phyloP scores from a whole-genome alignment of 2,888 invertebrate species.

The Argyresthia goedartella region DNA sequence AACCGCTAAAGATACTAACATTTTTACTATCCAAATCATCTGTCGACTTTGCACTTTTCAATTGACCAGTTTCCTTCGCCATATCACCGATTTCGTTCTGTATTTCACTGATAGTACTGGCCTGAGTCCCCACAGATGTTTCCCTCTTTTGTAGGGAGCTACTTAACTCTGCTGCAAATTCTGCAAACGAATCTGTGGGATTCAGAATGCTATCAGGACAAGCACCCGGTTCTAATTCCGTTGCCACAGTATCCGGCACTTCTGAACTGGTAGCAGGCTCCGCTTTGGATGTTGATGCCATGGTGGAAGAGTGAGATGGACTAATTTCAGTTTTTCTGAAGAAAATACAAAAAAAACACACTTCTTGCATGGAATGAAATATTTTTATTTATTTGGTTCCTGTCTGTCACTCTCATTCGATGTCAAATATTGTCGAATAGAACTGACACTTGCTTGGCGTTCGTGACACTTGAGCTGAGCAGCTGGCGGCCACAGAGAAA shows the following conservation, averaged over 20 bases:
- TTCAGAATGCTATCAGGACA: conserved; percentile 77
- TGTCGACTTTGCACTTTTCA: conserved; percentile 42
- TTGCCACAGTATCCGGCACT: conserved; percentile 25
- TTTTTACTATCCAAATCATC: conserved; percentile 53
- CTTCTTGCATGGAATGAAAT: too few relatives aligned
- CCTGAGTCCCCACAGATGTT: conserved; percentile 60
- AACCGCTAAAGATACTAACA: too few relatives aligned
- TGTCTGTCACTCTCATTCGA: too few relatives aligned
- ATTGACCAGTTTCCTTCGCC: conserved; percentile 22
- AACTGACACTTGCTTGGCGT: too few relatives aligned
- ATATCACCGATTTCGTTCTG: conserved; percentile 64
- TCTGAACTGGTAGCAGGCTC: conserved; percentile 20
- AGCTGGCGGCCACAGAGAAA: too few relatives aligned
- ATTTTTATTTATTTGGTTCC: too few relatives aligned
- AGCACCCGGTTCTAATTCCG: conserved; percentile 54
- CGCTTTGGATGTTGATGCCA: conserved; percentile 57
- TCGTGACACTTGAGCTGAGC: too few relatives aligned
- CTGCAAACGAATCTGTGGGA: conserved; percentile 78
- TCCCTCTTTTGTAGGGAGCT: conserved; percentile 72
- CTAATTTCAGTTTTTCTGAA: too few relatives aligned
- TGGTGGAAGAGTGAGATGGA: conserved; percentile 12
- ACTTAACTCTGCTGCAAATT: conserved; percentile 76
- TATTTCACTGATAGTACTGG: conserved; percentile 72
- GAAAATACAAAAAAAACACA: too few relatives aligned
- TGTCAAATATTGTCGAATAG: too few relatives aligned